phyloP scores from a whole-genome alignment of 2,113 vertebrate species.

The Brachyhypopomus gauderio region DNA sequence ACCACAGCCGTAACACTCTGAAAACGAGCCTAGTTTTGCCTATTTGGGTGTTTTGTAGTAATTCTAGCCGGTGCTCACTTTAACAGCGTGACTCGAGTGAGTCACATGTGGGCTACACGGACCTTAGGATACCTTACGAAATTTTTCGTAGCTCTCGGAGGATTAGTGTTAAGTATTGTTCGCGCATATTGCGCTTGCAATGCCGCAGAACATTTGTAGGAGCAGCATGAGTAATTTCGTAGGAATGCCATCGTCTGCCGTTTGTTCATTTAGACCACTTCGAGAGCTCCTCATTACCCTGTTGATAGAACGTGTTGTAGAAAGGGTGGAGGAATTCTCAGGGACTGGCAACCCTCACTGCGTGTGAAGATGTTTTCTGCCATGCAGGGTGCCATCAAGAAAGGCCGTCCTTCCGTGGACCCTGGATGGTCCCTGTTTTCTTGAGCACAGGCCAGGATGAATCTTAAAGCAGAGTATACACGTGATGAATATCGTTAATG shows the following conservation, averaged over 20 bases:
- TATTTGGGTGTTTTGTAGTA: conserved; percentile 33
- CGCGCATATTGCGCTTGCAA: conserved; percentile 38
- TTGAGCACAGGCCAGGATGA: no score
- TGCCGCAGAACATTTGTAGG: conserved; percentile 24
- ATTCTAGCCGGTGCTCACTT: conserved; percentile 41
- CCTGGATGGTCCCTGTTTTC: no score
- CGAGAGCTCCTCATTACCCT: background rate
- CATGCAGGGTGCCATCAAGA: no score
- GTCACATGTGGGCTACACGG: no score
- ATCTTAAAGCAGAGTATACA: background rate
- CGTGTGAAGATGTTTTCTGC: no score
- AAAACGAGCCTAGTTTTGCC: conserved; percentile 11
- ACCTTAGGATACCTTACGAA: no score
- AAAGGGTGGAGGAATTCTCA: background rate
- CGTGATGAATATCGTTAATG: conserved; percentile 10
- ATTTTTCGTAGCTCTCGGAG: no score
- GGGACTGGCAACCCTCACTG: background rate
- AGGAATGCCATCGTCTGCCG: conserved; percentile 26
- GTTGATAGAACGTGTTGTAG: background rate
- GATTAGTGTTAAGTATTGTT: conserved; percentile 46
- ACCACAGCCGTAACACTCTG: conserved; percentile 4
- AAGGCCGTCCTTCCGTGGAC: no score
- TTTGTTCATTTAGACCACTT: conserved; percentile 17
- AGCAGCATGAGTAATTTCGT: conserved; percentile 33
- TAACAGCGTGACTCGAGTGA: conserved; percentile 29